Percentiles rank a stretch among this genome's conserved stretches.
These are phyloP conservation scores for Lissonota sp. DNA, from an alignment of 2,888 invertebrate genomes.

Conservation along the genomic window DNA sequence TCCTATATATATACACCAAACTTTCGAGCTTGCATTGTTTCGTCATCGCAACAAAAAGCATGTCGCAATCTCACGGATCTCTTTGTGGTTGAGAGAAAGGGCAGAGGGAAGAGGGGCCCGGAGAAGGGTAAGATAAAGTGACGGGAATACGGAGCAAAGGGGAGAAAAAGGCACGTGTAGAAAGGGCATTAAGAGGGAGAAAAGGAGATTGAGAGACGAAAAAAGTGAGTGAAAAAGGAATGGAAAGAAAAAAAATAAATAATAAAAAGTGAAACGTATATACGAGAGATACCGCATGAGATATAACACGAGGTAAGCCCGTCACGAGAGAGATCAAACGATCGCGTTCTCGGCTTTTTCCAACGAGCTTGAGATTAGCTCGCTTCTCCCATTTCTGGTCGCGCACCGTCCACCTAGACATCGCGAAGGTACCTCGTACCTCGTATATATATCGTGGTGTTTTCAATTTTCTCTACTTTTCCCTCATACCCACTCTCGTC, in stretches of 20 bases:
- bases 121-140: conserved; percentile 21
- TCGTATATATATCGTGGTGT: conserved; percentile 32
- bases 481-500: conserved; percentile 8
- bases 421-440: not conserved
- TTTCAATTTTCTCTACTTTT: conserved; percentile 57
- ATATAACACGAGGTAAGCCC: conserved; percentile 47
- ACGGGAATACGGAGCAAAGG: conserved; percentile 17
- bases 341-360: conserved; percentile 46
- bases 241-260: not conserved
- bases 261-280: not conserved
- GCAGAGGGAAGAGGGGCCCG: not conserved
- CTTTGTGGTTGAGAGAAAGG: not conserved
- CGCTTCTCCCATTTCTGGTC: conserved; percentile 44
- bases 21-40: conserved; percentile 27
- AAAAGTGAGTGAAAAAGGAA: conserved; percentile 15
- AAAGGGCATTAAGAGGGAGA: conserved; percentile 12
- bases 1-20: not conserved
- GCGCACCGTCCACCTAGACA: conserved; percentile 8
- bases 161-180: conserved; percentile 4
- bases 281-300: conserved; percentile 4
- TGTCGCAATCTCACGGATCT: conserved; percentile 21
- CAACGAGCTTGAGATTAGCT: conserved; percentile 64
- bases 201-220: not conserved
- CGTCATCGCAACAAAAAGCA: conserved; percentile 11
- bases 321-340: conserved; percentile 60